Evolutionary conservation across 2,797 vertebrate genomes (phyloP).

Genomic region (Cryptoprocta ferox): DNA sequence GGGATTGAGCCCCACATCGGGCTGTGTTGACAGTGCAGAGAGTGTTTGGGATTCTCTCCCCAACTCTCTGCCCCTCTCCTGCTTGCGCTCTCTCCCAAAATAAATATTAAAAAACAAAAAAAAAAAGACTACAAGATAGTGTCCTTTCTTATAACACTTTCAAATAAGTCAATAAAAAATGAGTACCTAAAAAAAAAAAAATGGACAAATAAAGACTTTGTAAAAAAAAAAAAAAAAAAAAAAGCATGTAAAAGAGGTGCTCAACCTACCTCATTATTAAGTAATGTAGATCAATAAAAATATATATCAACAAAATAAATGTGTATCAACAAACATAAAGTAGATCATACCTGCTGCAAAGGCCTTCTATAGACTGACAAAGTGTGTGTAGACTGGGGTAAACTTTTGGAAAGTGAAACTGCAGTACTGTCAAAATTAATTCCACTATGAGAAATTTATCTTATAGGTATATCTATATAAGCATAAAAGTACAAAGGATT

Average conservation of each 20-base stretch:
- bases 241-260: background rate
- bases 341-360: background rate
- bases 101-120: no score
- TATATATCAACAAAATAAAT: background rate
- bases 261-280: slow-evolving; percentile 15
- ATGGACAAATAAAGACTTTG: background rate
- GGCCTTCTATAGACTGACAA: background rate
- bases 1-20: no score
- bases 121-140: background rate
- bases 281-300: background rate
- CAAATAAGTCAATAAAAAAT: slow-evolving; percentile 5
- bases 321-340: background rate
- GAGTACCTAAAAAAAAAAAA: slow-evolving; percentile 22
- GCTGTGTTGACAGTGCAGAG: no score
- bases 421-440: background rate
- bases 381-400: background rate
- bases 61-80: no score
- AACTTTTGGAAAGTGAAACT: background rate
- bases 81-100: no score
- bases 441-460: slow-evolving; percentile 13
- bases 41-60: no score
- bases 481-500: slow-evolving; percentile 10
- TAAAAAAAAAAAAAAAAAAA: background rate
- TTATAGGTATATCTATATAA: background rate
- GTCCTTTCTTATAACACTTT: background rate